Base-by-base conservation (phyloP, 2,797 vertebrate genomes). In the Xenops minutus region DNA sequence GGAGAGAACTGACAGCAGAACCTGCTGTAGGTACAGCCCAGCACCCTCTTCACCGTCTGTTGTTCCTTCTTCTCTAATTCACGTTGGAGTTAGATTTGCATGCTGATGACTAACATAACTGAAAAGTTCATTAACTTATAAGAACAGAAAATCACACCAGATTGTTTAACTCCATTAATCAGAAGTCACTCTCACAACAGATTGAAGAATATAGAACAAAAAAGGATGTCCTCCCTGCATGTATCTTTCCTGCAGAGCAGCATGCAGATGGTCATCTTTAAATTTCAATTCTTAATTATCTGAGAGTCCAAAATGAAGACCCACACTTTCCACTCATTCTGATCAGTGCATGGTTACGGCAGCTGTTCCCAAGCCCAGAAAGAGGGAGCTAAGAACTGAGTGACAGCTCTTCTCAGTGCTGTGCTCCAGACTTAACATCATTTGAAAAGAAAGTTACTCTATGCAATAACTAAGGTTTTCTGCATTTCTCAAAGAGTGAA, bases 121-220 rank as follows among this genome's bases (percentile, higher is more conserved):
- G 4, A 68, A 76, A 89, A 82, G 43, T 85, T 93, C 52, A 72
- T 89, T 94, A 86, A 68, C 44, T 75, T 69, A 10, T 16, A 62
- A 26, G 58, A 88, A 66, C 85, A 94, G 87, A 85, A 93, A 91
- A 81, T 62, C 72, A 59, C 22, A 64, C 76, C 95, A 96, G 92
- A 93, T 94, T 96, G 85, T 93, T 96, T 90, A 79, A 67, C 84
- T 92, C 79, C n/a, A 69, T 95, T 87, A 83, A 96, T 93, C 75
- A 92, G 87, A 89, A 92, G 74, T 75, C 91, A 56, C 58, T 93
- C 71, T 88, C 64, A 72, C 44, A 85, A 76, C 89, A 96, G 89
- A 94, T 86, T 97, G 91, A 90, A 84, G 48, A 62, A 24, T 19
- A 84, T 46, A 92, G 89, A 93, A 93, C 66, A 95, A 85, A 92